Evolutionary conservation across 2,113 vertebrate species (phyloP), one percentile per base, ranked within the genome.

Genomic region (Centropus unirufus): DNA sequence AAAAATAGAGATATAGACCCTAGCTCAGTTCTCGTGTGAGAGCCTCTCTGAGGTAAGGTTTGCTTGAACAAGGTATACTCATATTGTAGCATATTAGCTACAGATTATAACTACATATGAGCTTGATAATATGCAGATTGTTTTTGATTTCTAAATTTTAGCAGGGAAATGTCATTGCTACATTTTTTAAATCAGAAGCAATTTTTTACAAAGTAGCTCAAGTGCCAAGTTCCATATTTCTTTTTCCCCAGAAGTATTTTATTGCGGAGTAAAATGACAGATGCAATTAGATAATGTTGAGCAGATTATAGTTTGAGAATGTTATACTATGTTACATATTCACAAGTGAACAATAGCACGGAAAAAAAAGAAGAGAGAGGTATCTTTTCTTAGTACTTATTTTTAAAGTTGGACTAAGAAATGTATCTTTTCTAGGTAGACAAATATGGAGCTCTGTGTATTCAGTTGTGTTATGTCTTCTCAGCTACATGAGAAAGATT

Each of bases 231-330:
- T 96, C 89, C 66, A 40, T 92, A 93, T 95, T 92, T 78, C 91
- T 93, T 95, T 94, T 91, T 66, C 93, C 94, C 87, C 90, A 95
- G 81, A 91, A 95, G 95, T 92, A 92, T 92, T 95, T 94, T 92
- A 96, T 86, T 95, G 68, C 84, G 11, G 76, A 95, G 87, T 93
- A 84, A 95, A 95, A 95, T 97, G 96, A 92, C 93, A 96, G 93
- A 95, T 95, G 94, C 94, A 95, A 96, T 97, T 96, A 96, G 94
- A 91, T 95, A 96, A 96, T 91, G 79, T 83, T 83, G 94, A 97
- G 62, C 79, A 95, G 87, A 95, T 96, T 95, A 93, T 84, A 91
- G 93, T 86, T 88, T 89, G 69, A 94, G 83, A 93, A 87, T 89
- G 92, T 88, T 97, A 92, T 81, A 80, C 93, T 81, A 62, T 89